Conservation (phyloP, 1,140 invertebrate genomes). For the Vanessa tameamea region DNA sequence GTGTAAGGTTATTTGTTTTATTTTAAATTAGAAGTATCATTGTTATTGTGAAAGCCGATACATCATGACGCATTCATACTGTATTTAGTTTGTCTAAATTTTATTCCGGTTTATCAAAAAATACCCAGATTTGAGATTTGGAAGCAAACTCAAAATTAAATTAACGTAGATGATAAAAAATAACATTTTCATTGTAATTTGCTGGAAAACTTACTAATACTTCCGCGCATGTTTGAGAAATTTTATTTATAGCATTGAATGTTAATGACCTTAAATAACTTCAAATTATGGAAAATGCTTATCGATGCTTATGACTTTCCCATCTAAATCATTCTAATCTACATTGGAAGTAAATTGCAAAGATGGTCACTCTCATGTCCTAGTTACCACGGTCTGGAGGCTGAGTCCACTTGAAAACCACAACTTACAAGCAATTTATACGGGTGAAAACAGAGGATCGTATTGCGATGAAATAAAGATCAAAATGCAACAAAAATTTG, state of each 20-base stretch:
- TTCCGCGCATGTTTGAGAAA: no score
- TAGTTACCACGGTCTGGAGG: conserved; percentile 37
- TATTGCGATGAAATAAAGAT: neutral
- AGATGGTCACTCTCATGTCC: conserved; percentile 41
- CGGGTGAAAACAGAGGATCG: neutral
- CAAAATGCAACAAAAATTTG: neutral
- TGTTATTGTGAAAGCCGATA: no score
- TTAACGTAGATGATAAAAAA: no score
- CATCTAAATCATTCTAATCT: conserved; percentile 34
- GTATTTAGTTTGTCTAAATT: no score
- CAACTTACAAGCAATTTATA: neutral
- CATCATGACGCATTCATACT: no score
- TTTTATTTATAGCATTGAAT: neutral
- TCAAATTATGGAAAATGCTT: conserved; percentile 17
- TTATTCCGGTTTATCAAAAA: no score
- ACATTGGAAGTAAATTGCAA: conserved; percentile 33
- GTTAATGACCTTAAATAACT: neutral
- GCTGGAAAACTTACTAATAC: neutral
- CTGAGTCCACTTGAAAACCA: conserved; percentile 12
- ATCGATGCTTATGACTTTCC: conserved; percentile 16
- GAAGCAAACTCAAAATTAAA: no score
- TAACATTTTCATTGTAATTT: no score
- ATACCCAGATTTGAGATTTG: no score
- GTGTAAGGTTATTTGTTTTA: no score
- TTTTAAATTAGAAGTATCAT: no score